phyloP scores from a whole-genome alignment of 37 sponge, comb jelly and placozoan species.

The Petrosia ficiformis region DNA sequence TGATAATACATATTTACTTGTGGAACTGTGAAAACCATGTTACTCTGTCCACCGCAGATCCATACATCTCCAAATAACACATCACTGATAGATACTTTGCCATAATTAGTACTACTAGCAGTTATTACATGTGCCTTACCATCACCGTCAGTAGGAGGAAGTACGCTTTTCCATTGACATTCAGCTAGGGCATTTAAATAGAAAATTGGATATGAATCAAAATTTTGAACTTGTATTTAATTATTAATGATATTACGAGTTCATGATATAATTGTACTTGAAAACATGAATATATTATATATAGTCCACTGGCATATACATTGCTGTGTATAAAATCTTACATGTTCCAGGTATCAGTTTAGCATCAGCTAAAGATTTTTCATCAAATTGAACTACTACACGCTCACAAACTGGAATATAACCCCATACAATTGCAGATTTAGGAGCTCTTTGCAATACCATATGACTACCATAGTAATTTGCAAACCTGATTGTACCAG shows the following conservation, averaged over 20 bases:
- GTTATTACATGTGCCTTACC: constrained; percentile 23
- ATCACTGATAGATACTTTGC: constrained; percentile 28
- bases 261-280: no score
- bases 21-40: constrained; percentile 60
- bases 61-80: constrained; percentile 79
- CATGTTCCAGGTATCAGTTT: constrained; percentile 21
- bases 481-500: constrained; percentile 19
- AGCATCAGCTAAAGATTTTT: constrained; percentile 1
- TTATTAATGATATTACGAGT: background rate
- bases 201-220: no score
- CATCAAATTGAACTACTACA: constrained; percentile 21
- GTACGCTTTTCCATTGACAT: constrained; percentile 27
- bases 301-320: background rate
- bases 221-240: background rate
- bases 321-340: background rate
- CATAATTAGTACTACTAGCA: constrained; percentile 22
- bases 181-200: background rate
- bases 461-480: constrained; percentile 49
- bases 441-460: constrained; percentile 58
- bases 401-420: constrained; percentile 15
- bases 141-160: constrained; percentile 42
- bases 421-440: constrained; percentile 43
- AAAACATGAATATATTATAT: background rate
- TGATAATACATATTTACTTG: constrained; percentile 11
- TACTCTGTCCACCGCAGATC: constrained; percentile 80